Evolutionary conservation across 2,113 vertebrate species (phyloP).

Genomic region (Danio rerio): GRCz12tu NC_133192.1:25370501-25371000

Average conservation of each 20-base stretch:
- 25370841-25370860: constrained; percentile 83
- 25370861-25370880: constrained; percentile 86
- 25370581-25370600: constrained; percentile 44
- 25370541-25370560: constrained; percentile 72
- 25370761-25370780: constrained; percentile 85
- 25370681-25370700: constrained; percentile 57
- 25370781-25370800: constrained; percentile 75
- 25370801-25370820: constrained; percentile 68
- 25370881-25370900: constrained; percentile 67
- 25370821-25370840: constrained; percentile 77
- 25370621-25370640: background rate
- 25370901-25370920: background rate
- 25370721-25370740: constrained; percentile 71
- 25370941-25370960: constrained; percentile 37
- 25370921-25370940: background rate
- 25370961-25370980: constrained; percentile 72
- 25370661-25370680: constrained; percentile 53
- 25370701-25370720: constrained; percentile 68
- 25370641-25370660: constrained; percentile 15
- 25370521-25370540: constrained; percentile 76
- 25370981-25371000: constrained; percentile 79
- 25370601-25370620: background rate
- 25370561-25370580: constrained; percentile 71
- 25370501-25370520: constrained; percentile 63
- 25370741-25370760: constrained; percentile 72